These are phyloP conservation scores for Falcaria lacertinaria DNA, from an alignment of 2,888 invertebrate genomes.

Conservation along the genomic window DNA sequence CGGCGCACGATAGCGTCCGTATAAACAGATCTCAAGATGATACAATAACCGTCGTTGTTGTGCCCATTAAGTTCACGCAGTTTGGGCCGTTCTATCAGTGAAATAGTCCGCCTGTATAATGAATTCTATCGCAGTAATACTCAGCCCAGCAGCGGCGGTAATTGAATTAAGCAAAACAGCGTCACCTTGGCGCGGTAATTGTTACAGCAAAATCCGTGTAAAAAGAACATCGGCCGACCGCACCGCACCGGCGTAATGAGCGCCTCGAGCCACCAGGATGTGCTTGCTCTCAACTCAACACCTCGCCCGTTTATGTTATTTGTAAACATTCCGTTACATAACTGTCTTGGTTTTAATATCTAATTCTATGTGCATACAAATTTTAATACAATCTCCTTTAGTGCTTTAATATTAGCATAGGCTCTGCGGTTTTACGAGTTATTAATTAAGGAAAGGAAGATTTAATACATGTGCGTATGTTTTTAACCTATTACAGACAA, in stretches of 20 bases:
- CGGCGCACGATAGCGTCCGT: too few relatives aligned
- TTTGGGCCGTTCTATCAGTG: not conserved
- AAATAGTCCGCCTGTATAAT: not conserved
- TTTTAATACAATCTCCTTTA: not conserved
- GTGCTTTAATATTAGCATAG: not conserved
- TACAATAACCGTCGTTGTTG: not conserved
- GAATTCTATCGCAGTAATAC: not conserved
- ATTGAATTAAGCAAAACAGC: conserved; percentile 32
- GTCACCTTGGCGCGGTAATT: conserved; percentile 34
- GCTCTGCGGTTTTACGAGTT: not conserved
- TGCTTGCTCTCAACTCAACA: conserved; percentile 12
- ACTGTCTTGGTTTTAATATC: conserved; percentile 1
- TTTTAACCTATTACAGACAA: too few relatives aligned
- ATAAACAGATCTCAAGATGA: conserved; percentile 11
- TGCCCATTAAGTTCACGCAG: not conserved
- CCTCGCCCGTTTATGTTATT: conserved; percentile 11
- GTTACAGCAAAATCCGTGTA: conserved; percentile 32
- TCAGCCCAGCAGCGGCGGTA: conserved; percentile 23
- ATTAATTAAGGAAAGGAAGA: not conserved
- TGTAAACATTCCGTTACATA: conserved; percentile 9
- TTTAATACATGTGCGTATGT: too few relatives aligned
- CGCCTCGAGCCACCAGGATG: conserved; percentile 19
- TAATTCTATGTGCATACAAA: not conserved
- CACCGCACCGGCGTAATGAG: conserved; percentile 25
- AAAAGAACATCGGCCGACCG: conserved; percentile 24